phyloP scores from a whole-genome alignment of 2,113 vertebrate species.

The Pachycephala philippinensis region DNA sequence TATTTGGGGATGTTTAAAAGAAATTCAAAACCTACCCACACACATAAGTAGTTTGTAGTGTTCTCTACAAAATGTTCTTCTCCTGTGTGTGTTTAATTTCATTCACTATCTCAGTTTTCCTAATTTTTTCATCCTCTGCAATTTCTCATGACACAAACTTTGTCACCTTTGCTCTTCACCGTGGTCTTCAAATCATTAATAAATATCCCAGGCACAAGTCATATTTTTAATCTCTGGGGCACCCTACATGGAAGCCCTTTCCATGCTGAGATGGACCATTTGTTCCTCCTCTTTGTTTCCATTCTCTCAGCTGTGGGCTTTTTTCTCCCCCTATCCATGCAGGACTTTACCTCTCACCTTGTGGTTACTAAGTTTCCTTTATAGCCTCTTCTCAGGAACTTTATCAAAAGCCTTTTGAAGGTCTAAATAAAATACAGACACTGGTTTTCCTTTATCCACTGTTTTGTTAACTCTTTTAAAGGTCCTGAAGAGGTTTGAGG shows the following conservation, averaged over 20 bases:
- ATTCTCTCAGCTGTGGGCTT: neutral
- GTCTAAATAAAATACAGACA: slow-evolving; percentile 21
- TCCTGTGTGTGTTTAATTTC: neutral
- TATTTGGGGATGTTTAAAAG: neutral
- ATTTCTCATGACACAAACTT: slow-evolving; percentile 37
- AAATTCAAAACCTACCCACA: neutral
- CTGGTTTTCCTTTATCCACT: slow-evolving; percentile 4
- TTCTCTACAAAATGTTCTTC: neutral
- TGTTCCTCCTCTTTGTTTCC: slow-evolving; percentile 44
- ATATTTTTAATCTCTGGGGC: slow-evolving; percentile 16
- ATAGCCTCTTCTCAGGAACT: slow-evolving; percentile 27
- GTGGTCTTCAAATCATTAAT: slow-evolving; percentile 42
- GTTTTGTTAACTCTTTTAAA: slow-evolving; percentile 32
- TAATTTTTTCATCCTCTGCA: neutral
- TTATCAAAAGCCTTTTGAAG: slow-evolving; percentile 41
- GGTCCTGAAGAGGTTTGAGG: neutral
- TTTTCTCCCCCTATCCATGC: neutral
- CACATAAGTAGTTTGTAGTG: neutral
- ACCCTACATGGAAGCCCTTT: slow-evolving; percentile 18
- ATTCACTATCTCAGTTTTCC: neutral
- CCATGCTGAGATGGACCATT: slow-evolving; percentile 27
- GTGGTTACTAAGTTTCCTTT: neutral
- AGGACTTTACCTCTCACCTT: slow-evolving; percentile 33
- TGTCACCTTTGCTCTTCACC: neutral
- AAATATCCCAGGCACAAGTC: slow-evolving; percentile 16